Evolutionary conservation across 1,140 invertebrate genomes (phyloP).

Genomic region (Portunus trituberculatus): DNA sequence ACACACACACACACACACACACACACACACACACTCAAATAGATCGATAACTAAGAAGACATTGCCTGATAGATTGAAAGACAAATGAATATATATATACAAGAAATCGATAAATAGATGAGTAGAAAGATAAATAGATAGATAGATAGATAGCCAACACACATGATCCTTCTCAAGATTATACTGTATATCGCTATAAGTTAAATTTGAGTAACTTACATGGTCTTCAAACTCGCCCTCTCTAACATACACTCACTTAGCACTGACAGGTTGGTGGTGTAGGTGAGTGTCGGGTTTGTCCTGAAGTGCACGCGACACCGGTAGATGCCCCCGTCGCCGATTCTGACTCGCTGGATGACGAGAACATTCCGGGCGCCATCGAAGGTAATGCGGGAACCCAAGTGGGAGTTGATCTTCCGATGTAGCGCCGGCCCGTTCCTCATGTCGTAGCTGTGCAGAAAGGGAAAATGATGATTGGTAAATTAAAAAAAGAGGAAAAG

Average conservation of each 20-base stretch:
- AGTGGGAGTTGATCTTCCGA: constrained; percentile 32
- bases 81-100: no score
- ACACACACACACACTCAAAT: no score
- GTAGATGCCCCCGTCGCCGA: constrained; percentile 1
- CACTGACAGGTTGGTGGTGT: constrained; percentile 27
- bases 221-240: not conserved
- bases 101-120: not conserved
- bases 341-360: constrained; percentile 26
- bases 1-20: no score
- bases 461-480: not conserved
- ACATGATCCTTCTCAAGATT: not conserved
- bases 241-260: constrained; percentile 19
- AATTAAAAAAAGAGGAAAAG: no score
- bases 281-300: constrained; percentile 43
- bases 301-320: constrained; percentile 47
- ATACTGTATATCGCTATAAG: not conserved
- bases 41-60: no score
- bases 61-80: no score
- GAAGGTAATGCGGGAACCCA: constrained; percentile 31
- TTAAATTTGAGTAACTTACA: not conserved
- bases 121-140: not conserved
- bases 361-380: not conserved
- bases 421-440: constrained; percentile 33
- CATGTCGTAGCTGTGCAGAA: constrained; percentile 35
- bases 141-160: not conserved